phyloP scores from a whole-genome alignment of 2,888 invertebrate species.

The Deilephila elpenor region DNA sequence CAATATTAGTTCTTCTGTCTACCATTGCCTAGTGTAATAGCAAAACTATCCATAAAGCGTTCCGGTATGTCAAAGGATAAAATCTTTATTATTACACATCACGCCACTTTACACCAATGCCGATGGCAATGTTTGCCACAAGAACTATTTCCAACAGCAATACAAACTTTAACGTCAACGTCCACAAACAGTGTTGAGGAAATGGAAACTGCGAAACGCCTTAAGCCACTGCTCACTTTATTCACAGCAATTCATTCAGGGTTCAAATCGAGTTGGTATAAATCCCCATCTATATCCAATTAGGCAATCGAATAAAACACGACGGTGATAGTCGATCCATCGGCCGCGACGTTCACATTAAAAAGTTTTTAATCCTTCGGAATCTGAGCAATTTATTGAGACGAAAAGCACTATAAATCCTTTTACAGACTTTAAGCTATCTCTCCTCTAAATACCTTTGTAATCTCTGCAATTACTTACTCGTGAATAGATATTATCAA shows the following conservation, averaged over 20 bases:
- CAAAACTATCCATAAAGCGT: no score
- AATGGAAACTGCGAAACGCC: slow-evolving; percentile 31
- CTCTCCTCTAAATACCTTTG: background rate
- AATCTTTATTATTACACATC: background rate
- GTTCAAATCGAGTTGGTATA: background rate
- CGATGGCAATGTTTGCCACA: slow-evolving; percentile 9
- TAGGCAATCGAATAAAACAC: background rate
- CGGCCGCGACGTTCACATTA: background rate
- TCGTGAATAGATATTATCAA: no score
- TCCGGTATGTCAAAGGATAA: background rate
- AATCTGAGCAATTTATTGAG: background rate
- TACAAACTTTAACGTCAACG: slow-evolving; percentile 45
- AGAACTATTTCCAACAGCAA: slow-evolving; percentile 16
- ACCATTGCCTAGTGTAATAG: no score
- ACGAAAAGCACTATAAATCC: background rate
- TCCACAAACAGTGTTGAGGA: slow-evolving; percentile 41
- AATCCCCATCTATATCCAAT: background rate
- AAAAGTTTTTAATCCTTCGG: background rate
- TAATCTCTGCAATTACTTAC: background rate
- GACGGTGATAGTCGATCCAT: background rate
- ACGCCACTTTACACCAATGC: background rate
- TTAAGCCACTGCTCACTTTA: background rate
- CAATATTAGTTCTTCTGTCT: no score
- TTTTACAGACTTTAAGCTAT: background rate
- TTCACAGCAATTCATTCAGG: background rate